Percentiles rank a stretch among this genome's conserved stretches.
Evolutionary conservation across 2,113 vertebrate species (phyloP).

Genomic region (Amphilophus citrinellus): DNA sequence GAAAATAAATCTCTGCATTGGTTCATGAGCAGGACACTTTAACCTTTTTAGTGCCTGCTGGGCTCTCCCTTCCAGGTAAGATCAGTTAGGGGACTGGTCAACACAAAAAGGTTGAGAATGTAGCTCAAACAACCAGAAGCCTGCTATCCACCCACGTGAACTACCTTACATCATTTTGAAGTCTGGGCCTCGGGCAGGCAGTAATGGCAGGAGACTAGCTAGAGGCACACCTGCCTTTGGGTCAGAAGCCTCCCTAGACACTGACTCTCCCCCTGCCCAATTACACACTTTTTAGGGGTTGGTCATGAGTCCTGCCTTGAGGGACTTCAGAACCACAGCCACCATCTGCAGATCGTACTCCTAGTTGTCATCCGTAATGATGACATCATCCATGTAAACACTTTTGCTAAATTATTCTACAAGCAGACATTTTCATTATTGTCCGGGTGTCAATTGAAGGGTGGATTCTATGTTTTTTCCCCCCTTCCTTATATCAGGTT

Average conservation of each 20-base stretch:
- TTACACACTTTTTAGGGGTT: slow-evolving; percentile 62
- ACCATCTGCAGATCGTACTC: slow-evolving; percentile 54
- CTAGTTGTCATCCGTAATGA: slow-evolving; percentile 35
- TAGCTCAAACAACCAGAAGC: slow-evolving; percentile 16
- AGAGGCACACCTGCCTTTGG: slow-evolving; percentile 59
- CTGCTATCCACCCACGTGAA: slow-evolving; percentile 8
- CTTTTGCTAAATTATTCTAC: not conserved
- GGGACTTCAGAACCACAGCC: slow-evolving; percentile 36
- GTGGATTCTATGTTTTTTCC: not conserved
- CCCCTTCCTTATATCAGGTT: too few relatives aligned
- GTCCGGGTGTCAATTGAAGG: not conserved
- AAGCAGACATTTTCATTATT: not conserved
- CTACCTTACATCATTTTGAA: slow-evolving; percentile 46
- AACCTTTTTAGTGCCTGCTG: not conserved
- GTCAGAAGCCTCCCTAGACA: slow-evolving; percentile 54
- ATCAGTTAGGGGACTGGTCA: slow-evolving; percentile 2
- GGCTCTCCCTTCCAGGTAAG: slow-evolving; percentile 6
- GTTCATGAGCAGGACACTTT: slow-evolving; percentile 8
- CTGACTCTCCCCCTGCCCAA: slow-evolving; percentile 49
- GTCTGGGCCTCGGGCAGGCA: slow-evolving; percentile 34
- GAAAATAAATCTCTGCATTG: not conserved
- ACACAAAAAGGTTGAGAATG: slow-evolving; percentile 20
- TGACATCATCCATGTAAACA: slow-evolving; percentile 40
- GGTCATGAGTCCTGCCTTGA: slow-evolving; percentile 37
- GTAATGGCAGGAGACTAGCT: slow-evolving; percentile 54